Evolutionary conservation across 64 coral and sea anemone genomes (phyloP).

Genomic region (Actinia equina): DNA sequence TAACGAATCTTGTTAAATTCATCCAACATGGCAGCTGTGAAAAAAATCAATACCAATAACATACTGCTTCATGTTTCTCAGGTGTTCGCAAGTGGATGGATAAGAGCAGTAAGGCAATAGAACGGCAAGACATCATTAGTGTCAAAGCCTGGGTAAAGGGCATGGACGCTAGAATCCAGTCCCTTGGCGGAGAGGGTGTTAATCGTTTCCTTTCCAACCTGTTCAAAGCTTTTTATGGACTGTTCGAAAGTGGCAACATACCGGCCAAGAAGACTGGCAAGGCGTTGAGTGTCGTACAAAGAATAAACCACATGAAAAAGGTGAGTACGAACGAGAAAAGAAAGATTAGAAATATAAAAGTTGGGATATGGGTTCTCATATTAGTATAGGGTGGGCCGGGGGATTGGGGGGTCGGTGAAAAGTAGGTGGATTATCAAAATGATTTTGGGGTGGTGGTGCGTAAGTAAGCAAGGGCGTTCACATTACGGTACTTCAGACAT

Average conservation of each 20-base stretch:
- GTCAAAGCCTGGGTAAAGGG: conserved; percentile 87
- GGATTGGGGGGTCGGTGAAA: too few species aligned
- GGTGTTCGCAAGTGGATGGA: conserved; percentile 90
- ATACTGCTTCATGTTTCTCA: background rate
- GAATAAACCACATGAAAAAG: conserved; percentile 71
- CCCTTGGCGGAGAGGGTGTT: conserved; percentile 88
- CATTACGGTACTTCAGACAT: too few species aligned
- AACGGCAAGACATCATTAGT: conserved; percentile 78
- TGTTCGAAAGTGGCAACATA: conserved; percentile 75
- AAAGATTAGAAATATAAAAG: background rate
- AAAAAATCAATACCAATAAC: too few species aligned
- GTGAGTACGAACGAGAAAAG: conserved; percentile 10
- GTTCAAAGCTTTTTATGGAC: conserved; percentile 90
- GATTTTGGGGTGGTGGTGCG: too few species aligned
- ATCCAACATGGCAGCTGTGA: too few species aligned
- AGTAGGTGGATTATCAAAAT: too few species aligned
- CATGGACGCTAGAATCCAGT: conserved; percentile 92
- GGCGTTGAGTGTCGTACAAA: conserved; percentile 73
- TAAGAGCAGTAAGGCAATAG: conserved; percentile 53
- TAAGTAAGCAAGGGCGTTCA: too few species aligned
- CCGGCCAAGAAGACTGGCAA: conserved; percentile 53
- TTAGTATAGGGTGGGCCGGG: too few species aligned
- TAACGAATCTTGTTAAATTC: too few species aligned
- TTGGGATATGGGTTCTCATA: too few species aligned
- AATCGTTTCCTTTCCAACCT: conserved; percentile 86